Evolutionary conservation across 2,113 vertebrate genomes (phyloP), one percentile per base, ranked within the genome.

Genomic region (Nipponia nippon): DNA sequence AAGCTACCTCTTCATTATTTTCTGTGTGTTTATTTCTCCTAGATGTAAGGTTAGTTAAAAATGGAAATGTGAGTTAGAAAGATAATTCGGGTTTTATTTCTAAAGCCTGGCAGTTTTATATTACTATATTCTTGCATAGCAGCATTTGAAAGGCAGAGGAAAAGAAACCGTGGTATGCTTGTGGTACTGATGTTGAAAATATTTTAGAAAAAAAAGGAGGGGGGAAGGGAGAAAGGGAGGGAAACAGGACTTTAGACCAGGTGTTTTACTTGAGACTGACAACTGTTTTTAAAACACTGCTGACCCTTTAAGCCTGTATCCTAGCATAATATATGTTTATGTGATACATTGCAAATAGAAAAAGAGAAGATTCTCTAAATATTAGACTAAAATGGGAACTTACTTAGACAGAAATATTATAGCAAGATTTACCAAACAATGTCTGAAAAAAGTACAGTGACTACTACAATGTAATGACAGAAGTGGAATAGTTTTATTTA

Each of bases 251-350:
- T 93, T 95, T 66, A 96, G 34, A 63, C 97, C 98, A 98, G 98
- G 97, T 98, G 98, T 98, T 98, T 98, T 95, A 93, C 97, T 98
- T 98, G 97, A 98, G 94, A 94, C 56, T 98, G 98, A 98, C 98
- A 98, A 96, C 92, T 98, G 98, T 98, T 98, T 98, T 97, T 96
- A 98, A 98, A 98, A 98, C 98, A 98, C 29, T 95, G 89, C 96
- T 98, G 98, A 98, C 97, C 96, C 96, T 96, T 97, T 97, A 98
- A 98, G 96, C 96, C 95, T 6, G 47, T 97, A 95, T 92, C 95
- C 96, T 97, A 98, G 96, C 96, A 97, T 94, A 97, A 95, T 97
- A 97, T 97, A 98, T 98, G 94, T 98, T 98, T 98, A 97, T 96
- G 95, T 97, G 96, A 97, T 97, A 97, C 96, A 97, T 77, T 98